Percentiles rank a stretch among this genome's conserved stretches.
These are phyloP conservation scores for Fregata magnificens DNA, from an alignment of 2,113 vertebrate genomes.

Conservation along the genomic window DNA sequence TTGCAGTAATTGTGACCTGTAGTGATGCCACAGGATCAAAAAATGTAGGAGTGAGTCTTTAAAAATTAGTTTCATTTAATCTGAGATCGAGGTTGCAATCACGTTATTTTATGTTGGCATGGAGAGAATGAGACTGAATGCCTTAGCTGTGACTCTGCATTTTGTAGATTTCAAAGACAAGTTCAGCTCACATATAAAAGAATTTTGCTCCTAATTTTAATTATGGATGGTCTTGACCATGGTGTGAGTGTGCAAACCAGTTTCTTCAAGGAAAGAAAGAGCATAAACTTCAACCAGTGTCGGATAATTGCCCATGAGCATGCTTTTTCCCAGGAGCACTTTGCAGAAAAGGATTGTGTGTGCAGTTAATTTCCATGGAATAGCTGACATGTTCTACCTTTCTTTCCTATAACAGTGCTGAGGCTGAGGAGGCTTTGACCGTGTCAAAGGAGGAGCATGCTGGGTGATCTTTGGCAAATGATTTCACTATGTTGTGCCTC, in stretches of 20 bases:
- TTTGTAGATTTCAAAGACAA: background rate
- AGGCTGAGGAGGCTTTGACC: background rate
- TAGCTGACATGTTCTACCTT: background rate
- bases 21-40: background rate
- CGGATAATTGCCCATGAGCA: background rate
- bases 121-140: background rate
- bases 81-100: background rate
- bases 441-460: background rate
- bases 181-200: background rate
- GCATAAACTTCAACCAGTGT: background rate
- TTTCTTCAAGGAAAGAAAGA: background rate
- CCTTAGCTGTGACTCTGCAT: background rate
- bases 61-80: background rate
- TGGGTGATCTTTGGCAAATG: background rate
- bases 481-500: background rate
- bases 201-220: background rate
- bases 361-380: background rate
- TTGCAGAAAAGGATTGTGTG: background rate
- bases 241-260: background rate
- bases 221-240: background rate
- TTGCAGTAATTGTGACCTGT: background rate
- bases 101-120: background rate
- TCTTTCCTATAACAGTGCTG: background rate
- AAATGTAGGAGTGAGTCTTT: background rate
- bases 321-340: background rate